Base-by-base conservation (phyloP, 2,113 vertebrate species). In the Acrocephalus kingi region DNA sequence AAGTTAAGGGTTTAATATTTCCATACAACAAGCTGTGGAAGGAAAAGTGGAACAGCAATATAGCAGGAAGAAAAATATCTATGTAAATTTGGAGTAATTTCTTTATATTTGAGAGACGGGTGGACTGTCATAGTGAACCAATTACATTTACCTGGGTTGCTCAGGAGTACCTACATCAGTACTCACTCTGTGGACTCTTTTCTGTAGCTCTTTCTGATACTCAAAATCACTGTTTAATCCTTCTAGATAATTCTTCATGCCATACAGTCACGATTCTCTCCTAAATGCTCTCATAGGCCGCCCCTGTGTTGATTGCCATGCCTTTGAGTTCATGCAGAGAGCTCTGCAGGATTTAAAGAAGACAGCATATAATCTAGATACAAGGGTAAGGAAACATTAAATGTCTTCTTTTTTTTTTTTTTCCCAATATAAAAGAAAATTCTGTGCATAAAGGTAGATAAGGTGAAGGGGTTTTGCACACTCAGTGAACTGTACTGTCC, bases 321-420 rank as follows among this genome's bases (percentile, higher is more conserved):
- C 99, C 1, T 99, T 99, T 90, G 99, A 99, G 96, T 99, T 99
- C 89, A 99, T 99, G 99, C 99, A 99, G 98, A 98, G 99, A 90
- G 99, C 99, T 46, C 97, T 99, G 96, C 99, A 99, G 96, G 99
- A 99, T 96, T 97, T 99, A 75, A 99, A 99, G 97, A 99, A 99
- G 98, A 99, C 99, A 0, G 99, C 99, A 0, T 99, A 98, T 96
- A 99, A 99, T 94, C 98, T 99, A 15, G 99, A 99, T 94, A 98
- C 99, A 27, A 96, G 99, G 98, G 99, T 99, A 97, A 96, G 98
- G 48, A 87, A 87, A 75, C 30, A 31, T 55, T 33, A 8, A 3
- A 23, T 51, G 43, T 37, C 4, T 49, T 64, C 6, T 51, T 37
- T 20, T 33, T 25, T 16, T 19, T 27, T 17, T 22, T 46, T 59